Evolutionary conservation across 2,797 vertebrate genomes (phyloP).

Genomic region (Petrocephalus sullivani): DNA sequence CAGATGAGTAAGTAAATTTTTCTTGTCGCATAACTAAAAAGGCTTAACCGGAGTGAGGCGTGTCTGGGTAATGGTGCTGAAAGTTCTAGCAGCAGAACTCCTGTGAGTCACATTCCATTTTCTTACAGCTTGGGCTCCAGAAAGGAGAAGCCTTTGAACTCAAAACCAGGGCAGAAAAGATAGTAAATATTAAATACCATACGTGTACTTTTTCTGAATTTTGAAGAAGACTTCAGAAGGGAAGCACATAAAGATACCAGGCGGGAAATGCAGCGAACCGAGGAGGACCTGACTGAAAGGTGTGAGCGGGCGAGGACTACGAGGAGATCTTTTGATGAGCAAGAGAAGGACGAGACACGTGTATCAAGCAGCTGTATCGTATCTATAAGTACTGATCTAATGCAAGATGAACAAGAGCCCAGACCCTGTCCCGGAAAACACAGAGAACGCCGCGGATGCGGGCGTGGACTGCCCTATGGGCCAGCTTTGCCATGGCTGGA

Average conservation of each 20-base stretch:
- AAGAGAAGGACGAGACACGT: neutral
- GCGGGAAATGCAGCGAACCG: neutral
- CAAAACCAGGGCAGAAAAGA: neutral
- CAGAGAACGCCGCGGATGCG: neutral
- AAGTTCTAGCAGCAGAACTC: neutral
- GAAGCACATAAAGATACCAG: neutral
- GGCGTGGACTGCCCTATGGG: neutral
- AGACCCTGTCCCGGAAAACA: no score
- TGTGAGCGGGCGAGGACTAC: neutral
- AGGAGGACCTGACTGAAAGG: neutral
- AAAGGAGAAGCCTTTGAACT: neutral
- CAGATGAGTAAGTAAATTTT: neutral
- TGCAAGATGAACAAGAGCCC: neutral
- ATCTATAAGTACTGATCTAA: neutral
- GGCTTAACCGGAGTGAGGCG: neutral
- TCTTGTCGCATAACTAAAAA: neutral
- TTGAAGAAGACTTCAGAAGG: neutral
- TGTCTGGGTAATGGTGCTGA: neutral
- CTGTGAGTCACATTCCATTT: neutral
- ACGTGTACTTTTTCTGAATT: neutral
- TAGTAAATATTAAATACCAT: neutral
- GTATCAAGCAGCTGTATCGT: neutral
- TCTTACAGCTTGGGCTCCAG: neutral
- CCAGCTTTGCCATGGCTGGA: no score
- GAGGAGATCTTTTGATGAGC: neutral